Conservation (phyloP, 2,888 invertebrate species). For the Ceraclea dissimilis region DNA sequence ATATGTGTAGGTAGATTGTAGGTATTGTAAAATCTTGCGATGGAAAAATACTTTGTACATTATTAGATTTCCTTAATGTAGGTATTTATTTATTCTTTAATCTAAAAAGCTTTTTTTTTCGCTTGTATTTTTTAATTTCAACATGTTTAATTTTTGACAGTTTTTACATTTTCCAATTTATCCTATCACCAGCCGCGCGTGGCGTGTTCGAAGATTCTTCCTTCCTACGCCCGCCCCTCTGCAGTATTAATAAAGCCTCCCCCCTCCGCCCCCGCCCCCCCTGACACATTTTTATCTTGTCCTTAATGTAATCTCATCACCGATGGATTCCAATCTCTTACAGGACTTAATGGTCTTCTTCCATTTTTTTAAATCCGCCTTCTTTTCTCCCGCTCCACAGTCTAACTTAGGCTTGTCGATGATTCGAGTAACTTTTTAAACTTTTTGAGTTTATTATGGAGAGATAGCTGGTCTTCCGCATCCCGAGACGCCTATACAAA, state of each 20-base stretch:
- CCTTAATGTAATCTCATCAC: conserved; percentile 16
- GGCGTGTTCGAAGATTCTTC: not conserved
- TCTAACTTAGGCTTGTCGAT: too few relatives aligned
- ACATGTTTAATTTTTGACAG: not conserved
- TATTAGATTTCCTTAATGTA: too few relatives aligned
- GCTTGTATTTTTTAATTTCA: not conserved
- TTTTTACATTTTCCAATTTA: not conserved
- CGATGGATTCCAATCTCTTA: conserved; percentile 21
- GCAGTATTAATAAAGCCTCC: not conserved
- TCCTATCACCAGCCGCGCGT: not conserved
- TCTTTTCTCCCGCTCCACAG: not conserved
- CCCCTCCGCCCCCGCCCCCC: not conserved
- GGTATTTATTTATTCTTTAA: too few relatives aligned
- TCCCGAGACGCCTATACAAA: too few relatives aligned
- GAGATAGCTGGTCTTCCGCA: too few relatives aligned
- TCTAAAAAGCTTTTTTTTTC: not conserved
- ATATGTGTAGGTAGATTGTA: too few relatives aligned
- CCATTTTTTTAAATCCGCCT: conserved; percentile 16
- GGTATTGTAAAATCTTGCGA: too few relatives aligned
- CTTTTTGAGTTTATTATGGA: too few relatives aligned
- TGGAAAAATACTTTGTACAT: too few relatives aligned
- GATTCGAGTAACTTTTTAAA: too few relatives aligned
- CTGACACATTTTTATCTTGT: conserved; percentile 13
- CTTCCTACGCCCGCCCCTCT: not conserved
- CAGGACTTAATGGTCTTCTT: conserved; percentile 18